A percentile compares a stretch with the other conserved stretches of the same genome.
phyloP scores from a whole-genome alignment of 2,888 invertebrate genomes.

The Ochropleura plecta region DNA sequence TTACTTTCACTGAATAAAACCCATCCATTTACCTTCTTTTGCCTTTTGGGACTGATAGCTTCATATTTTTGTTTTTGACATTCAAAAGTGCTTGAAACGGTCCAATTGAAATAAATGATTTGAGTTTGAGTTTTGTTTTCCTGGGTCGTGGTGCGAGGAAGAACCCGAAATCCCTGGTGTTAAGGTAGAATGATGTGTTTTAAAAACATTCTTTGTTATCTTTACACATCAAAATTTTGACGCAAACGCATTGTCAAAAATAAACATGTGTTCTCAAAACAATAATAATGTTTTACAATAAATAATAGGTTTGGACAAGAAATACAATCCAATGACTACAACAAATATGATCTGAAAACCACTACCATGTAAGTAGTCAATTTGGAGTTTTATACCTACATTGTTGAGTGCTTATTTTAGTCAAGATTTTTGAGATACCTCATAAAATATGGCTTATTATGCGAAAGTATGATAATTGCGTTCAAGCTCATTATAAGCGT shows the following conservation, averaged over 20 bases:
- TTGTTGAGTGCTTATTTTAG: background rate
- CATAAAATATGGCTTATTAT: background rate
- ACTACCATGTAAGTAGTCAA: constrained; percentile 29
- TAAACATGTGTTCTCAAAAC: background rate
- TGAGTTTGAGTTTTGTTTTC: too few relatives aligned
- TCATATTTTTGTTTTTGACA: too few relatives aligned
- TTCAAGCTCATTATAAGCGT: background rate
- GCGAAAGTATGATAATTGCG: background rate
- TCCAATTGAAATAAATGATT: too few relatives aligned
- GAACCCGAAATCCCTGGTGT: too few relatives aligned
- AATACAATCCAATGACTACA: constrained; percentile 10
- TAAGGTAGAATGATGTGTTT: too few relatives aligned
- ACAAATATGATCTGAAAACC: constrained; percentile 11
- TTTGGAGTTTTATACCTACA: background rate
- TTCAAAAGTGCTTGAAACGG: too few relatives aligned
- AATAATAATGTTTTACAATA: background rate
- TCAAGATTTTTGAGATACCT: background rate
- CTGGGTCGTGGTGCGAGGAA: too few relatives aligned
- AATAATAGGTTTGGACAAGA: background rate
- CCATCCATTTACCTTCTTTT: too few relatives aligned
- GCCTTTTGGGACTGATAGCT: too few relatives aligned
- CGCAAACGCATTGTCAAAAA: constrained; percentile 1
- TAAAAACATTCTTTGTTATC: constrained; percentile 5
- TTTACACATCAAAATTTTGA: constrained; percentile 11
- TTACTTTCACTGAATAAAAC: too few relatives aligned